Base-by-base conservation (phyloP, 2,113 vertebrate species). In the Atractosteus spatula region DNA sequence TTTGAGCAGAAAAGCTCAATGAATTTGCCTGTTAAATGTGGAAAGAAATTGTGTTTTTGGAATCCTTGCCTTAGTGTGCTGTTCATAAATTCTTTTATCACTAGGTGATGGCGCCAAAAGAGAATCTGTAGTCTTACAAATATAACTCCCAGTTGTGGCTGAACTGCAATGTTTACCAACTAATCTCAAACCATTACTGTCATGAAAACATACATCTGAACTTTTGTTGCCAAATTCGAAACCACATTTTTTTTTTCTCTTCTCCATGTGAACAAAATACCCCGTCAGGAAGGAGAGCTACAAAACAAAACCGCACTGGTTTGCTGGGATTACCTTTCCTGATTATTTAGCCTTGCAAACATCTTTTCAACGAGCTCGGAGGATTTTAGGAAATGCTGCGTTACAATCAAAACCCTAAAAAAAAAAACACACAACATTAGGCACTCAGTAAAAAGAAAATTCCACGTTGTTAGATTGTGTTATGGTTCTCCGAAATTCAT, bases 311-410 rank as follows among this genome's bases (percentile, higher is more conserved):
- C 85, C 83, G 43, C 84, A 76, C 0, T 81, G 86, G 79, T 57
- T 82, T 17, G 84, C 68, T 68, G 80, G 81, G 79, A 76, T 86
- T 95, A 98, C 97, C 95, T 95, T 89, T 96, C 96, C 80, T 88
- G 90, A 78, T 92, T 89, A 82, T 86, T 94, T 93, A 96, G 91
- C 84, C 89, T 91, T 71, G 89, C 84, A 83, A 95, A 97, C 86
- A 97, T 91, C 81, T 78, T 90, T 83, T 91, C 83, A 71, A 95
- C 88, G 83, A 98, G 79, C 57, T 90, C 86, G 7, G 93, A 88
- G 71, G 91, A 97, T 82, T 89, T 94, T 81, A 99, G 87, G 82
- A 98, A 94, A 85, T 94, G 93, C 68, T 95, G 94, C 59, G 94
- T 95, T 66, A 94, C 91, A 79, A 96, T 95, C 76, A 98, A 79